A percentile compares a stretch with the other conserved stretches of the same genome.
These are phyloP conservation scores for Furcula furcula DNA, from an alignment of 2,888 invertebrate species.

Conservation along the genomic window DNA sequence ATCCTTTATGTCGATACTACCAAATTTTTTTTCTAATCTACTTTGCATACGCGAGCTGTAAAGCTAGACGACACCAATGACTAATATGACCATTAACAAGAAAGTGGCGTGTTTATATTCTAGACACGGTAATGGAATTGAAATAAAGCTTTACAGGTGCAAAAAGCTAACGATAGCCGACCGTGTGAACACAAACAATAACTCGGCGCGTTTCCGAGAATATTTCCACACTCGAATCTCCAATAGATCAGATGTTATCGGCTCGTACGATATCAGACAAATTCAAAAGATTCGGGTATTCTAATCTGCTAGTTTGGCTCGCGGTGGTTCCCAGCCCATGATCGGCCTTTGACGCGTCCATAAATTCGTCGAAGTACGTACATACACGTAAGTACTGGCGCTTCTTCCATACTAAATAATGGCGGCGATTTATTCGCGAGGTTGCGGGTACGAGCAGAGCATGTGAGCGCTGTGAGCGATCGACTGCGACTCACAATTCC, in stretches of 20 bases:
- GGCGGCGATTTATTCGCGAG: slow-evolving; percentile 65
- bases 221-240: slow-evolving; percentile 8
- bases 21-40: slow-evolving; percentile 51
- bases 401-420: slow-evolving; percentile 71
- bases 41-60: slow-evolving; percentile 60
- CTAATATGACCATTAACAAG: slow-evolving; percentile 52
- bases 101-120: slow-evolving; percentile 46
- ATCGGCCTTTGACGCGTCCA: slow-evolving; percentile 64
- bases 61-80: slow-evolving; percentile 57
- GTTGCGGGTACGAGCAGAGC: slow-evolving; percentile 58
- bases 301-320: slow-evolving; percentile 43
- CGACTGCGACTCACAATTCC: slow-evolving; percentile 63
- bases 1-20: slow-evolving; percentile 51
- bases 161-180: slow-evolving; percentile 22
- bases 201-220: slow-evolving; percentile 17
- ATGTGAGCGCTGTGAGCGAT: slow-evolving; percentile 57
- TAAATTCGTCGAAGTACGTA: slow-evolving; percentile 61
- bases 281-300: slow-evolving; percentile 35
- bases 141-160: slow-evolving; percentile 40
- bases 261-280: slow-evolving; percentile 24
- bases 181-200: slow-evolving; percentile 6
- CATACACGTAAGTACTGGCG: slow-evolving; percentile 56
- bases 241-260: slow-evolving; percentile 22
- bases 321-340: slow-evolving; percentile 56
- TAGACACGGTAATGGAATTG: slow-evolving; percentile 46